phyloP scores from a whole-genome alignment of 2,888 invertebrate species.

The Venustoraphidia nigricollis region DNA sequence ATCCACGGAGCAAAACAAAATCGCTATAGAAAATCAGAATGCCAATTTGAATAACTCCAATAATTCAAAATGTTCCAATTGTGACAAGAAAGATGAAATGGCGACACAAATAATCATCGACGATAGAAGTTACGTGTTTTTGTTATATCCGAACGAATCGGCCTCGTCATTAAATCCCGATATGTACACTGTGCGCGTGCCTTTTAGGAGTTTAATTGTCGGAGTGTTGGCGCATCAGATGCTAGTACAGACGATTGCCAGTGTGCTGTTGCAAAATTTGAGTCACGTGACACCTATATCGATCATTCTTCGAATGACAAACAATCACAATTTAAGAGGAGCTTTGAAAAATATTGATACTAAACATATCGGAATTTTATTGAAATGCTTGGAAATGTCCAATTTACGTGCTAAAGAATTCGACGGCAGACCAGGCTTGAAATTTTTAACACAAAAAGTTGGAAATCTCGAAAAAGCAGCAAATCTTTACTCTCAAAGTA shows the following conservation, averaged over 20 bases:
- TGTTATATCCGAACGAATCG: slow-evolving; percentile 66
- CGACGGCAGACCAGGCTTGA: slow-evolving; percentile 79
- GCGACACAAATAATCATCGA: slow-evolving; percentile 40
- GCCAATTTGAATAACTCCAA: too few relatives aligned
- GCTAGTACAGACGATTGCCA: slow-evolving; percentile 79
- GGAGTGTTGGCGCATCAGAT: slow-evolving; percentile 86
- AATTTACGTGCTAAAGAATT: slow-evolving; percentile 73
- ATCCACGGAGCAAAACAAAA: too few relatives aligned
- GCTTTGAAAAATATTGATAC: slow-evolving; percentile 33
- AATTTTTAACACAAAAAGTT: slow-evolving; percentile 87
- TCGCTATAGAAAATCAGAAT: too few relatives aligned
- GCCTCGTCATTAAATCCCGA: slow-evolving; percentile 57
- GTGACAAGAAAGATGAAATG: too few relatives aligned
- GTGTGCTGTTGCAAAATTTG: slow-evolving; percentile 56
- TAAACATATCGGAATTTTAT: slow-evolving; percentile 49
- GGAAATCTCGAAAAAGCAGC: slow-evolving; percentile 74
- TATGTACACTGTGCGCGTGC: slow-evolving; percentile 66
- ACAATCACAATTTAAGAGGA: slow-evolving; percentile 25
- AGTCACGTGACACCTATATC: slow-evolving; percentile 28
- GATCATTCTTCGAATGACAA: slow-evolving; percentile 25
- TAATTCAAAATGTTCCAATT: too few relatives aligned
- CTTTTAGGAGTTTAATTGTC: slow-evolving; percentile 74
- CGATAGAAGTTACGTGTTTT: slow-evolving; percentile 77
- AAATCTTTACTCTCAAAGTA: slow-evolving; percentile 83
- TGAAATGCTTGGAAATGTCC: slow-evolving; percentile 68